A percentile compares a stretch with the other conserved stretches of the same genome.
These are phyloP conservation scores for Diphyllodes magnificus DNA, from an alignment of 2,113 vertebrate species.

Conservation along the genomic window DNA sequence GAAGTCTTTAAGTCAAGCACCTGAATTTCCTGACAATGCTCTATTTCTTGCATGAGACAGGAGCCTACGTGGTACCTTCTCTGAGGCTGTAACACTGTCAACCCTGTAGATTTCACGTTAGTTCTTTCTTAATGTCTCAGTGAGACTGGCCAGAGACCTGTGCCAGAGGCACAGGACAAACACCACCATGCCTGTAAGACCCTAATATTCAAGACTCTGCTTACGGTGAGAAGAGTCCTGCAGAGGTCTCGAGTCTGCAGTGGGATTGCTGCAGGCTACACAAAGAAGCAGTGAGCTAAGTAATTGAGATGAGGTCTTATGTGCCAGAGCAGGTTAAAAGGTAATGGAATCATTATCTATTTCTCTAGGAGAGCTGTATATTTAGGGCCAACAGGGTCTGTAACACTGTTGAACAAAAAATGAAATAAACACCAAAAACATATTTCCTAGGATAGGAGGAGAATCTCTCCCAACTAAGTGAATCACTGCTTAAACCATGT, in stretches of 20 bases:
- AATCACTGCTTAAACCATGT: not conserved
- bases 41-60: not conserved
- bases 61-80: not conserved
- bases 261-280: not conserved
- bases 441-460: not conserved
- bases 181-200: rapidly evolving
- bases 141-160: not conserved
- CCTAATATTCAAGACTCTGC: not conserved
- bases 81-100: not conserved
- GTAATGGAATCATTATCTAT: not conserved
- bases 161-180: not conserved
- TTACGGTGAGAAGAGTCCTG: not conserved
- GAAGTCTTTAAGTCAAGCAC: not conserved
- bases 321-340: not conserved
- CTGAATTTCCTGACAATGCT: not conserved
- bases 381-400: not conserved
- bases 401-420: not conserved
- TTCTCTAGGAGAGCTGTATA: not conserved
- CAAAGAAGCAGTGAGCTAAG: not conserved
- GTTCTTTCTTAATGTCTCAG: not conserved
- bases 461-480: not conserved
- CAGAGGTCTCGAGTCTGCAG: not conserved
- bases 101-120: rapidly evolving
- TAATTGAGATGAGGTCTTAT: not conserved
- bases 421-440: rapidly evolving